Evolutionary conservation across 2,113 vertebrate species (phyloP).

Genomic region (Rhinopomastus cyanomelas): DNA sequence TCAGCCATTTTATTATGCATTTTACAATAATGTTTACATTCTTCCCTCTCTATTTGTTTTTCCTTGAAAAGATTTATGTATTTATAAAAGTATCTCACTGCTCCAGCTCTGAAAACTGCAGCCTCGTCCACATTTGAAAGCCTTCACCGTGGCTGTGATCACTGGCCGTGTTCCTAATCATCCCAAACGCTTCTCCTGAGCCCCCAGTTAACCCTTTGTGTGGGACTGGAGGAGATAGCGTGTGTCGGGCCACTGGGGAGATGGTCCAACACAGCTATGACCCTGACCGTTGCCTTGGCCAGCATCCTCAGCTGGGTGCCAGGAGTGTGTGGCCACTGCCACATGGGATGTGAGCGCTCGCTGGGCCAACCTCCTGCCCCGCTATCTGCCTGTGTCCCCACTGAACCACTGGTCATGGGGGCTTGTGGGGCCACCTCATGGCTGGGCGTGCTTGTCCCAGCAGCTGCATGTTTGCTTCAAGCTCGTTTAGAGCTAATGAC

Average conservation of each 20-base stretch:
- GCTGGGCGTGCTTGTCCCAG: neutral
- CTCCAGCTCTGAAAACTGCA: constrained; percentile 49
- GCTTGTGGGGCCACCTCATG: neutral
- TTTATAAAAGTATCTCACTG: constrained; percentile 62
- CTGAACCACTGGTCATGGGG: neutral
- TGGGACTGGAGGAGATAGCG: accelerated
- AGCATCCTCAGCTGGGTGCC: neutral
- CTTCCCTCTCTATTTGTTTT: constrained; percentile 59
- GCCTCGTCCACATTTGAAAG: neutral
- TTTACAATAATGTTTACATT: constrained; percentile 72
- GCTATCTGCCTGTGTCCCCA: accelerated
- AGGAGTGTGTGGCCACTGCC: neutral
- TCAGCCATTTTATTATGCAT: constrained; percentile 61
- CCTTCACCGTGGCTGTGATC: neutral
- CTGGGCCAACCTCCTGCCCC: neutral
- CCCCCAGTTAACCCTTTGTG: neutral
- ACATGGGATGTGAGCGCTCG: accelerated
- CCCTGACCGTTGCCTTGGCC: neutral
- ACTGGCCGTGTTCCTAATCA: neutral
- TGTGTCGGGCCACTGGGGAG: neutral
- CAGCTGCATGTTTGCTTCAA: neutral
- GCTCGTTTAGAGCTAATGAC: neutral
- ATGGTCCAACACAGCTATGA: neutral
- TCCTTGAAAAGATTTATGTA: constrained; percentile 62
- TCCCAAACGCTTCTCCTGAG: neutral